These are phyloP conservation scores for Eira barbara DNA, from an alignment of 2,113 vertebrate species.

Conservation along the genomic window DNA sequence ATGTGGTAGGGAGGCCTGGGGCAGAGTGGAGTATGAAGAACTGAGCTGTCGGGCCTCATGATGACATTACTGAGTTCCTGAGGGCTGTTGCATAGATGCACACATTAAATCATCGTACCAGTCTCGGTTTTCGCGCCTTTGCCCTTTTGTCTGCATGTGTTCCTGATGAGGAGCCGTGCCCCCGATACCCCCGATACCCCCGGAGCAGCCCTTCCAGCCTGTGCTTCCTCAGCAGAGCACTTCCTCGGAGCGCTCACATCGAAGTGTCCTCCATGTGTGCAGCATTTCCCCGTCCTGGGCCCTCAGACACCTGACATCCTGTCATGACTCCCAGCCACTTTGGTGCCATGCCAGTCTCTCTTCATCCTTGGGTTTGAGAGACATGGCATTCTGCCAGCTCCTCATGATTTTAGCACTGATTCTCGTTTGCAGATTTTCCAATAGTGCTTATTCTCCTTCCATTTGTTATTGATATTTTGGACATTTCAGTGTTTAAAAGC, in stretches of 20 bases:
- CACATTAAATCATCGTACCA: neutral
- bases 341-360: neutral
- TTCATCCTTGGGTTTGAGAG: neutral
- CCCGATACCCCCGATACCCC: accelerated
- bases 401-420: neutral
- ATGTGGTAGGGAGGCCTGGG: neutral
- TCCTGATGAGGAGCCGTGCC: neutral
- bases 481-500: neutral
- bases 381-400: accelerated
- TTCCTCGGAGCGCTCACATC: neutral
- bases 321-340: neutral
- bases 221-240: neutral
- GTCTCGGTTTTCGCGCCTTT: neutral
- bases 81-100: neutral
- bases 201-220: neutral
- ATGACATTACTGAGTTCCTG: neutral
- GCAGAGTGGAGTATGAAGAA: neutral
- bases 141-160: neutral
- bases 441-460: neutral
- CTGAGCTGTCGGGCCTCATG: neutral
- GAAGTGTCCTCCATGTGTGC: neutral
- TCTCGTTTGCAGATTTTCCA: neutral
- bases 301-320: neutral
- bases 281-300: neutral
- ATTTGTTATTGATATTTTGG: neutral